Conservation (phyloP, 2,113 vertebrate genomes). For the Vicugna pacos region DNA sequence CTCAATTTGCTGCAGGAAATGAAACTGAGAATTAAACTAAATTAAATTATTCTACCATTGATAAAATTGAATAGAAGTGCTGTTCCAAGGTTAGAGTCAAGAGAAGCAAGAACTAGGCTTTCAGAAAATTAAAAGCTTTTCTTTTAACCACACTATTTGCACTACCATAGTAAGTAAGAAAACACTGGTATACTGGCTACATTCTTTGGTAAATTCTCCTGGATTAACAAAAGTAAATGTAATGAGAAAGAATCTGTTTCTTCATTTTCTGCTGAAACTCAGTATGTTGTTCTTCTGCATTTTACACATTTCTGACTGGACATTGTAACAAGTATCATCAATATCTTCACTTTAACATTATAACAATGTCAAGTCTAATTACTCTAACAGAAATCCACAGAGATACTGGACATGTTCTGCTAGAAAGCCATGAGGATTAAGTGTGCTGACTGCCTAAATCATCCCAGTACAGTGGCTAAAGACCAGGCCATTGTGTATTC, state of each 20-base stretch:
- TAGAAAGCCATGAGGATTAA: constrained; percentile 15
- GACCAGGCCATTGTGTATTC: neutral
- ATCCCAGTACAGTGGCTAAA: neutral
- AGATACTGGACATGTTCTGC: neutral
- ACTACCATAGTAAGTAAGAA: neutral
- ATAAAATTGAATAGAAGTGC: constrained; percentile 46
- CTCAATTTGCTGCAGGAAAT: constrained; percentile 34
- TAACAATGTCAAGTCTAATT: neutral
- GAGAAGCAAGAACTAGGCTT: constrained; percentile 26
- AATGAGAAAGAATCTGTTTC: constrained; percentile 18
- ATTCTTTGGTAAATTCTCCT: constrained; percentile 25
- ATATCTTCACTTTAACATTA: neutral
- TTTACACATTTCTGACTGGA: neutral
- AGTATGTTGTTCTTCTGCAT: neutral
- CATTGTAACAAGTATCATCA: neutral
- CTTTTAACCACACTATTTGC: neutral
- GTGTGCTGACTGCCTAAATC: neutral
- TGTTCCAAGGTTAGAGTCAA: neutral
- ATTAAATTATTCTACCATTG: constrained; percentile 39
- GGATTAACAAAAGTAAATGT: constrained; percentile 9
- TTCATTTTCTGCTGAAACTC: neutral
- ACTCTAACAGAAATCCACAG: constrained; percentile 42
- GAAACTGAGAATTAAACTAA: constrained; percentile 20
- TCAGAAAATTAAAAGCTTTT: constrained; percentile 51
- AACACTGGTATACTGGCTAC: neutral